Percentiles rank a stretch among this genome's conserved stretches.
Conservation (phyloP, 2,888 invertebrate species). For the Tethea ocularis region DNA sequence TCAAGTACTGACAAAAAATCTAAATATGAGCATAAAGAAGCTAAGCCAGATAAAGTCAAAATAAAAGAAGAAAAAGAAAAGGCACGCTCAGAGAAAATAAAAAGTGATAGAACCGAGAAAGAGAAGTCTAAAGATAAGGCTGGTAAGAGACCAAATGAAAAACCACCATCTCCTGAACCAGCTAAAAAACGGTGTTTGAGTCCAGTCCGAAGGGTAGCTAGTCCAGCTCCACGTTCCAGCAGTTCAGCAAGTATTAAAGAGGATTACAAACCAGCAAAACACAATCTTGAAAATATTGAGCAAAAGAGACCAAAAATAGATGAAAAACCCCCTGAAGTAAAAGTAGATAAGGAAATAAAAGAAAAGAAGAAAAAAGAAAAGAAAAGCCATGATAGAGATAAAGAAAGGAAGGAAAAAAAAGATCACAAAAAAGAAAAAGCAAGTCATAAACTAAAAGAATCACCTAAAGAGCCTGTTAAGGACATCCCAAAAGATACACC, state of each 20-base stretch:
- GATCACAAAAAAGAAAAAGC: conserved; percentile 83
- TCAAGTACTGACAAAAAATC: conserved; percentile 75
- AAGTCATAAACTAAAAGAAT: conserved; percentile 69
- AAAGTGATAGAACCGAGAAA: conserved; percentile 82
- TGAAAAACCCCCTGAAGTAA: conserved; percentile 80
- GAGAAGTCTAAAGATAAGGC: conserved; percentile 83
- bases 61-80: conserved; percentile 77
- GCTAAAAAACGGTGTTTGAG: conserved; percentile 68
- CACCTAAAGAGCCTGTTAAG: conserved; percentile 67
- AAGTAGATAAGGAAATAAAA: conserved; percentile 78
- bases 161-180: conserved; percentile 68
- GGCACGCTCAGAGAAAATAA: conserved; percentile 74
- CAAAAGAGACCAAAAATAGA: conserved; percentile 72
- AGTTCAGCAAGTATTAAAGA: conserved; percentile 76
- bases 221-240: conserved; percentile 66
- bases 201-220: conserved; percentile 62
- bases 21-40: conserved; percentile 77
- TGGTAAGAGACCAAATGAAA: conserved; percentile 75
- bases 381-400: conserved; percentile 85
- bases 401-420: conserved; percentile 83
- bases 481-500: conserved; percentile 59
- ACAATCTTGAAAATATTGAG: conserved; percentile 56
- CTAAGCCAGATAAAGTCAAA: conserved; percentile 74
- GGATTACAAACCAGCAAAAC: conserved; percentile 68
- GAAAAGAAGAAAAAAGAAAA: conserved; percentile 86